Conservation (phyloP, 2,888 invertebrate species). For the Drosophila ezoana region DNA sequence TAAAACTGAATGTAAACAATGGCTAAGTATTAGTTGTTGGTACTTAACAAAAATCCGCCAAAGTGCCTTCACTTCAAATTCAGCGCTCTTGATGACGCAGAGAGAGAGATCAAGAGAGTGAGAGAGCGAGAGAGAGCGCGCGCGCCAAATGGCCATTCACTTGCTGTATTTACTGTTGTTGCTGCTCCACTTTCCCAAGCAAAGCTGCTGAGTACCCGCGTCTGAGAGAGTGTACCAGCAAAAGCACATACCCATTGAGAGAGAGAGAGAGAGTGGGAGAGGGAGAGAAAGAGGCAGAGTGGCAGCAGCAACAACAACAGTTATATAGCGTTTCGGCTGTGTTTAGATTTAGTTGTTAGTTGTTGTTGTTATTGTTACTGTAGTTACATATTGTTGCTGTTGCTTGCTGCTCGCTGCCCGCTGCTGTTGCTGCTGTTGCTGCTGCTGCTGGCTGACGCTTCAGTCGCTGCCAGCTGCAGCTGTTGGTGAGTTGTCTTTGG, state of each 20-base stretch:
- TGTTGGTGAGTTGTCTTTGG: constrained; percentile 67
- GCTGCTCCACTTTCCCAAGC: constrained; percentile 65
- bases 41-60: constrained; percentile 32
- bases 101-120: constrained; percentile 17
- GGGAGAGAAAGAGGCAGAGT: constrained; percentile 18
- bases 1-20: constrained; percentile 28
- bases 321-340: constrained; percentile 38
- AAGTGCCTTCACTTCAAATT: constrained; percentile 28
- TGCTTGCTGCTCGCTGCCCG: constrained; percentile 32
- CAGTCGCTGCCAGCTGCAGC: constrained; percentile 71
- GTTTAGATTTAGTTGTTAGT: constrained; percentile 47
- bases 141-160: constrained; percentile 29
- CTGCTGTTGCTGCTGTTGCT: constrained; percentile 31
- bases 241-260: background rate
- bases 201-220: constrained; percentile 17
- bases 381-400: constrained; percentile 13
- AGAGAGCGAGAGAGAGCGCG: constrained; percentile 3
- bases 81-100: constrained; percentile 16
- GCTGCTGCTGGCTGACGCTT: constrained; percentile 27
- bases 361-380: constrained; percentile 25
- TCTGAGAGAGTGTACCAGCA: constrained; percentile 1
- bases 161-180: constrained; percentile 42
- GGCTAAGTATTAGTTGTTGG: constrained; percentile 13
- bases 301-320: constrained; percentile 30
- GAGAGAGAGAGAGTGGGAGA: constrained; percentile 7